Percentiles rank a stretch among this genome's conserved stretches.
Conservation (phyloP, 1,140 invertebrate genomes). For the Acromyrmex echinatior region DNA sequence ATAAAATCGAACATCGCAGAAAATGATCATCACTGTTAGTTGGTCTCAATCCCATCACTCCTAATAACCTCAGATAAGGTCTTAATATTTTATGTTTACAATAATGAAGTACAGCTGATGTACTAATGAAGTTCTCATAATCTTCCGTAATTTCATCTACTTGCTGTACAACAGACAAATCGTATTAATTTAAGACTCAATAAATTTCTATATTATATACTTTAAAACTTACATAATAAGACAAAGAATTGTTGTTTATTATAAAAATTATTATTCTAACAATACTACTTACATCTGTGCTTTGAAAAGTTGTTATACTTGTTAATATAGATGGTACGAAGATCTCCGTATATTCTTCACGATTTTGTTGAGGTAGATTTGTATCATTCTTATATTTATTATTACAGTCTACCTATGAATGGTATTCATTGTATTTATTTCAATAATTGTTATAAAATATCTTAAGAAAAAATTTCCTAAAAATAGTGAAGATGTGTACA, state of each 20-base stretch:
- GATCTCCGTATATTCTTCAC: conserved; percentile 74
- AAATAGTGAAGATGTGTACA: not conserved
- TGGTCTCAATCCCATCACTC: conserved; percentile 91
- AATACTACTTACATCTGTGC: conserved; percentile 81
- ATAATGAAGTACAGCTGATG: conserved; percentile 91
- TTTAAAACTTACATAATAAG: conserved; percentile 36
- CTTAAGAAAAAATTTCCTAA: not conserved
- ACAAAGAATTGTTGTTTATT: not conserved
- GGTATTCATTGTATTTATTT: conserved; percentile 14
- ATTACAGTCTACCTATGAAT: conserved; percentile 77
- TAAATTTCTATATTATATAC: not conserved
- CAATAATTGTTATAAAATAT: not conserved
- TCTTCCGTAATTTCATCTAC: conserved; percentile 90
- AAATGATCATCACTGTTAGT: conserved; percentile 89
- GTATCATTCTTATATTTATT: conserved; percentile 79
- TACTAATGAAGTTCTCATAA: conserved; percentile 89
- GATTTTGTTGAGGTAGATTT: conserved; percentile 72
- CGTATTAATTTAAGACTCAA: not conserved
- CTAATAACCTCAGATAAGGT: conserved; percentile 91
- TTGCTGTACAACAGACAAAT: conserved; percentile 78
- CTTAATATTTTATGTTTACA: conserved; percentile 93
- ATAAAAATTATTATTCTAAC: not conserved
- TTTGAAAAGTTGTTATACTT: conserved; percentile 78
- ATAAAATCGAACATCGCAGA: conserved; percentile 85
- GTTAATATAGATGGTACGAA: conserved; percentile 82